A percentile compares a stretch with the other conserved stretches of the same genome.
These are phyloP conservation scores for Drosophila colorata DNA, from an alignment of 2,888 invertebrate species.

Conservation along the genomic window DNA sequence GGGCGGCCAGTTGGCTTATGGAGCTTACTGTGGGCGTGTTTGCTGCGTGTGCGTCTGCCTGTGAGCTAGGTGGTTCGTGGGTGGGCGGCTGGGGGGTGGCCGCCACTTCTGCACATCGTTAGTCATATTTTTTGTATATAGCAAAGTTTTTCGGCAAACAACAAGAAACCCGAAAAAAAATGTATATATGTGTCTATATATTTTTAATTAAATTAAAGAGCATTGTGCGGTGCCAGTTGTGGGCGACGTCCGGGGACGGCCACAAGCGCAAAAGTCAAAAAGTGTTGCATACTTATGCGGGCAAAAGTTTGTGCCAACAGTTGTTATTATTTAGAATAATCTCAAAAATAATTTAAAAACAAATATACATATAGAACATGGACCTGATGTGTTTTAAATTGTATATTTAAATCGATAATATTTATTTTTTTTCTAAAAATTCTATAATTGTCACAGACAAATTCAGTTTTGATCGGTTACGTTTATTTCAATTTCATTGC, in stretches of 20 bases:
- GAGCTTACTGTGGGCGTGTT: slow-evolving; percentile 57
- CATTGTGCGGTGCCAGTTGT: slow-evolving; percentile 44
- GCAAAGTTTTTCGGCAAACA: slow-evolving; percentile 62
- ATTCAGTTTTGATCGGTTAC: slow-evolving; percentile 24
- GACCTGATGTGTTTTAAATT: neutral
- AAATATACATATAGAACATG: neutral
- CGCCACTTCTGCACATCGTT: slow-evolving; percentile 68
- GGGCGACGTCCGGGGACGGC: slow-evolving; percentile 3
- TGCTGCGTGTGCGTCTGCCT: slow-evolving; percentile 23
- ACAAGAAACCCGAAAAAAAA: slow-evolving; percentile 29
- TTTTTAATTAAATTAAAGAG: slow-evolving; percentile 77
- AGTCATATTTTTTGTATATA: slow-evolving; percentile 63
- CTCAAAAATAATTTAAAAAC: slow-evolving; percentile 26
- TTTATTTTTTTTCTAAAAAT: neutral
- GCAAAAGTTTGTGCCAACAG: slow-evolving; percentile 28
- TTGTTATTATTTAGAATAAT: slow-evolving; percentile 14
- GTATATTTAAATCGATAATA: neutral
- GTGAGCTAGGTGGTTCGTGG: neutral
- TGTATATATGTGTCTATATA: slow-evolving; percentile 20
- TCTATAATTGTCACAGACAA: slow-evolving; percentile 28
- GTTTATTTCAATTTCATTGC: slow-evolving; percentile 61
- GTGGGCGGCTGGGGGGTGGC: slow-evolving; percentile 19
- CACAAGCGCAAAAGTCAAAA: slow-evolving; percentile 30
- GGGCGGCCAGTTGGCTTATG: slow-evolving; percentile 36
- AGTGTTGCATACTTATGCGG: slow-evolving; percentile 61